Evolutionary conservation across 1,140 invertebrate genomes (phyloP).

Genomic region (Drosophila kikkawai): DNA sequence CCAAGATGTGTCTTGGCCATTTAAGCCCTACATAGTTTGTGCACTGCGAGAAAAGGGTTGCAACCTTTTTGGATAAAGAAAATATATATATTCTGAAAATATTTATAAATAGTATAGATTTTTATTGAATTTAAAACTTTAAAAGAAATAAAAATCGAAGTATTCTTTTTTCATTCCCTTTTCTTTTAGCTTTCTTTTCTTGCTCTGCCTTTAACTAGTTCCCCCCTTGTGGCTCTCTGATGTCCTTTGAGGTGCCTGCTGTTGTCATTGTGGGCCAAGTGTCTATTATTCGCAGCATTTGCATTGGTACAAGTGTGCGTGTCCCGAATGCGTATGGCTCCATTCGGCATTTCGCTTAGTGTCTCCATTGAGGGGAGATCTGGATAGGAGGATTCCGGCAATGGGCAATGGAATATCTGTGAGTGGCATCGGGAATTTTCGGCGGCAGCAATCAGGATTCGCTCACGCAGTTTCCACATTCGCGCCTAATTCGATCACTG

Average conservation of each 20-base stretch:
- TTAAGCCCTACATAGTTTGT: conserved; percentile 25
- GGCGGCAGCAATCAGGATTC: conserved; percentile 30
- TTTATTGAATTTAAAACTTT: not conserved
- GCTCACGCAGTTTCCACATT: conserved; percentile 21
- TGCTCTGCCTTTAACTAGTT: not conserved
- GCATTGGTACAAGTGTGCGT: conserved; percentile 54
- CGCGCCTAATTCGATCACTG: conserved; percentile 34
- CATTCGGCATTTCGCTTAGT: conserved; percentile 19
- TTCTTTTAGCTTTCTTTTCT: not conserved
- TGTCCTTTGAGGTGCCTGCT: conserved; percentile 9
- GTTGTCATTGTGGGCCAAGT: conserved; percentile 48
- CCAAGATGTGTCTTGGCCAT: not conserved
- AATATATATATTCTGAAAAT: no score
- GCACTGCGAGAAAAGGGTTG: not conserved
- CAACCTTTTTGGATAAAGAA: not conserved
- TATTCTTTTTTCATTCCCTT: not conserved
- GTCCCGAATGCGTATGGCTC: conserved; percentile 37
- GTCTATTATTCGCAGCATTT: conserved; percentile 60
- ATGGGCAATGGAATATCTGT: conserved; percentile 21
- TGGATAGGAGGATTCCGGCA: not conserved
- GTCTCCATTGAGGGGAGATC: not conserved
- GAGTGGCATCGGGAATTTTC: conserved; percentile 36
- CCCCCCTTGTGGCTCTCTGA: not conserved
- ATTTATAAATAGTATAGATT: not conserved
- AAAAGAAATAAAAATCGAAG: not conserved